These are phyloP conservation scores for Sycophaga agraensis DNA, from an alignment of 1,140 invertebrate species.

Conservation along the genomic window DNA sequence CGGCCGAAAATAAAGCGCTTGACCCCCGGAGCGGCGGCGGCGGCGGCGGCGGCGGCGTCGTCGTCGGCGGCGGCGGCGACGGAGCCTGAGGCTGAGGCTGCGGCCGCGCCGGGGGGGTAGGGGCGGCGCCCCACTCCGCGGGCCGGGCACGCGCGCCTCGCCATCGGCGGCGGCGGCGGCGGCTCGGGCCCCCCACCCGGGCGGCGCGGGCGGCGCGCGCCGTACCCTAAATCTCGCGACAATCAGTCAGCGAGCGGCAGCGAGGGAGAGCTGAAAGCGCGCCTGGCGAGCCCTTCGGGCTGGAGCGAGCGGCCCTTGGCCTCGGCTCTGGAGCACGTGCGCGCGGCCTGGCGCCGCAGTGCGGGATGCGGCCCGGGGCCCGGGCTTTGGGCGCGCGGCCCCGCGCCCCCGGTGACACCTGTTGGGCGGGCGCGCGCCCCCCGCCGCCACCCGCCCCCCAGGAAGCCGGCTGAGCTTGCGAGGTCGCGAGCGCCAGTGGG, in stretches of 20 bases:
- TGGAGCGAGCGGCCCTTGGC: not conserved
- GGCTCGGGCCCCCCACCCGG: too few relatives aligned
- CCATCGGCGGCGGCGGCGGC: too few relatives aligned
- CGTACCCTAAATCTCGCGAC: slow-evolving; percentile 46
- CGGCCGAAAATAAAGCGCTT: too few relatives aligned
- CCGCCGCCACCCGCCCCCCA: not conserved
- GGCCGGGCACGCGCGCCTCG: too few relatives aligned
- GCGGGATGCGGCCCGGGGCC: not conserved
- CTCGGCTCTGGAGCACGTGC: not conserved
- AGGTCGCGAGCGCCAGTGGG: not conserved
- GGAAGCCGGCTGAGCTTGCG: not conserved
- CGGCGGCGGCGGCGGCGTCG: too few relatives aligned
- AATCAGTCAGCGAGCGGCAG: slow-evolving; percentile 49
- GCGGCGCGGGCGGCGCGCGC: not conserved
- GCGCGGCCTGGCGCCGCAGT: not conserved
- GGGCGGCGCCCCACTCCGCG: too few relatives aligned
- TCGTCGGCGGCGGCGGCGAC: too few relatives aligned
- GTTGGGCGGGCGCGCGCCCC: slow-evolving; percentile 26
- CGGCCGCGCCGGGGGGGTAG: too few relatives aligned
- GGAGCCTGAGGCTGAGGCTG: too few relatives aligned
- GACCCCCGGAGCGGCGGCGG: too few relatives aligned
- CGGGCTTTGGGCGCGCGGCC: not conserved
- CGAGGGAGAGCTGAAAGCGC: too few relatives aligned
- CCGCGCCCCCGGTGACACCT: slow-evolving; percentile 34
- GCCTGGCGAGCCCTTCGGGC: not conserved